Evolutionary conservation across 2,888 invertebrate species (phyloP), one percentile per base, ranked within the genome.

Genomic region (Tineola bisselliella): DNA sequence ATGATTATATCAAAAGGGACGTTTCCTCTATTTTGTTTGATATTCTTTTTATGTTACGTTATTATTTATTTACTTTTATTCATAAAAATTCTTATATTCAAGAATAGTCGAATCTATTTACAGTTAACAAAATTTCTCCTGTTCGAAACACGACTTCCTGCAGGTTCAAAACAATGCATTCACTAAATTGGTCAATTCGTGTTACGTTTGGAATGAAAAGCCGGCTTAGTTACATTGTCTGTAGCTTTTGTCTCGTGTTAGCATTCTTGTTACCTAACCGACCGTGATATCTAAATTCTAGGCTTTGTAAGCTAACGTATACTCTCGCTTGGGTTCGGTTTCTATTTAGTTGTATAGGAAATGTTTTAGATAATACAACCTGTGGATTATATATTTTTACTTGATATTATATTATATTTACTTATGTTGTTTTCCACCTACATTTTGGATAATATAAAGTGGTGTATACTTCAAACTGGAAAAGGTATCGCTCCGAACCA

Each of bases 181-280:
- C 8, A 15, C 48, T 17, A 48, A 48, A 48, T 48, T 48, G 48
- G 48, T 13, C 48, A 48, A 48, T 48, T 48, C 48, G 15, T 13
- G 48, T 48, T 5, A 48, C 13, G 48, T 48, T 48, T 17, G 17
- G 12, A 13, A 48, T 17, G 38, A 48, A 13, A 48, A 48, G 48
- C 48, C 48, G 48, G 48, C 13, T 48, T 48, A 48, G 15, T 48
- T 48, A 48, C 48, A 48, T 48, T 48, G 48, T 48, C 17, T 48
- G 15, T 10, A 17, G 48, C 48, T 48, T 48, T 48, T 48, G 48
- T 48, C 48, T 48, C 8, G 13, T 13, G 13, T n/a, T 48, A 15
- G 15, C 48, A 48, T 48, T 48, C 48, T 17, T 48, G 48, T 13
- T 48, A n/a, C 13, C 38, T 38, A 38, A 38, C 38, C 38, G 38